Base-by-base conservation (phyloP, 2,888 invertebrate species). In the Aethes cnicana region DNA sequence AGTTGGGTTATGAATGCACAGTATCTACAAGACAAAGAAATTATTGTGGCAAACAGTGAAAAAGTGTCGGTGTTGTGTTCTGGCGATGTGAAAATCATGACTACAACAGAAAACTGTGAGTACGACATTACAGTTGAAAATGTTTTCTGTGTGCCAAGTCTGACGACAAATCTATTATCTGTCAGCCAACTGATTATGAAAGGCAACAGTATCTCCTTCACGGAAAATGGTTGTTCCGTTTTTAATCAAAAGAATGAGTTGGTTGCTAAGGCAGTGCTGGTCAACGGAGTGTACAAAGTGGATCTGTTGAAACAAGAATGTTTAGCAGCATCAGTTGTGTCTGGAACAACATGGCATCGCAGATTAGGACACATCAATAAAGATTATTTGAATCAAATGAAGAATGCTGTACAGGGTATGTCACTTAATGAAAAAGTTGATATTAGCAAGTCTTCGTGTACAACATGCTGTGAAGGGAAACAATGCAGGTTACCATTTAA, bases 311-410 rank as follows among this genome's bases (percentile, higher is more conserved):
- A n/a, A n/a, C n/a, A n/a, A n/a, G n/a, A n/a, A n/a, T n/a, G n/a
- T n/a, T n/a, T n/a, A n/a, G n/a, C n/a, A n/a, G n/a, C n/a, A n/a
- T n/a, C n/a, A n/a, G n/a, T n/a, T n/a, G n/a, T 26, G 7, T 26
- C 26, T n/a, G 16, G 25, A 9, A 17, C 39, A n/a, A 4, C 25
- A n/a, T 5, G 39, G 16, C 7, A 11, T 17, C 17, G 17, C 39
- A 50, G 61, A 21, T 25, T 61, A 11, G 54, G 47, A 7, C 57
- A 59, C 20, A 54, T 59, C 7, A 57, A 61, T 23, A 55, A 53
- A 36, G 20, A 35, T 11, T 54, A 56, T 28, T 33, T 60, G 56
- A 44, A 60, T 18, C 56, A 56, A 48, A 58, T 60, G 56, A 55
- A 42, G 33, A 50, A 48, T 53, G 47, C 46, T 16, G 56, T 54